Percentiles rank a stretch among this genome's conserved stretches.
Evolutionary conservation across 2,888 invertebrate genomes (phyloP).

Genomic region (Heteromyza rotundicornis): DNA sequence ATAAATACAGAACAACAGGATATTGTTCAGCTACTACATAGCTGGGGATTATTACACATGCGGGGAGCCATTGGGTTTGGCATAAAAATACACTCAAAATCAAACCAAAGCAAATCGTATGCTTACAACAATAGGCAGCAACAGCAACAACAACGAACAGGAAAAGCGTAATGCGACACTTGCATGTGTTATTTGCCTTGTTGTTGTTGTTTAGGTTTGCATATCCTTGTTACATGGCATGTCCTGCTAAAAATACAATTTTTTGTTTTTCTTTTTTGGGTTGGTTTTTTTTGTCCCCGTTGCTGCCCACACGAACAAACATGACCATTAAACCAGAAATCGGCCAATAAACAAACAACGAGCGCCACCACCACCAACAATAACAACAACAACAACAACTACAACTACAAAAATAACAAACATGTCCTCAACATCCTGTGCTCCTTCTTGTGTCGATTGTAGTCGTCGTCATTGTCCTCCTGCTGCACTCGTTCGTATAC

Average conservation of each 20-base stretch:
- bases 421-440: constrained; percentile 11
- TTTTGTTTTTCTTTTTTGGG: neutral
- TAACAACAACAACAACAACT: constrained; percentile 6
- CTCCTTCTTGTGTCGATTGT: neutral
- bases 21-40: too few relatives aligned
- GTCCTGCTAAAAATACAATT: neutral
- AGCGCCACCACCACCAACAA: constrained; percentile 13
- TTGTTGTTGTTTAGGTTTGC: neutral
- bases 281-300: neutral
- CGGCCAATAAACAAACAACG: constrained; percentile 54
- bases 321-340: constrained; percentile 46
- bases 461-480: neutral
- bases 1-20: too few relatives aligned
- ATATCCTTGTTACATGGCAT: neutral
- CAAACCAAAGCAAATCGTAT: too few relatives aligned
- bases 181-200: neutral
- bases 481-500: neutral
- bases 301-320: neutral
- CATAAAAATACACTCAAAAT: too few relatives aligned
- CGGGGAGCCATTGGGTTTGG: too few relatives aligned
- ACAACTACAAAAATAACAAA: too few relatives aligned
- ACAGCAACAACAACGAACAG: too few relatives aligned
- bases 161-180: too few relatives aligned
- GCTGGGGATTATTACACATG: too few relatives aligned
- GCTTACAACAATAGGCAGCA: too few relatives aligned